These are phyloP conservation scores for Urocynchramus pylzowi DNA, from an alignment of 2,113 vertebrate species.

Conservation along the genomic window DNA sequence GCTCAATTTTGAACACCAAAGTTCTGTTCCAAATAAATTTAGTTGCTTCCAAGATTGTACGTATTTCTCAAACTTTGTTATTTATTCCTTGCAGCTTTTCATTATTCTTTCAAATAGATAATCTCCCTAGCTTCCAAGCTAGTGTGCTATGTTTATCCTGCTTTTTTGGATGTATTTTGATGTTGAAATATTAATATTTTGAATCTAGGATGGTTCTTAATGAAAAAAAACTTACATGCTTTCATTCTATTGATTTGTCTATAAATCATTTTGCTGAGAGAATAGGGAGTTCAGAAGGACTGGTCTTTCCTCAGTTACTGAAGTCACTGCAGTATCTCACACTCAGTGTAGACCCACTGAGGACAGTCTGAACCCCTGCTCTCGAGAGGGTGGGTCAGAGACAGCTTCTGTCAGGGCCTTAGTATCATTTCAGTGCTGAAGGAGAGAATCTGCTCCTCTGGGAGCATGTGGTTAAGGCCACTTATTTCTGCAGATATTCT, in stretches of 20 bases:
- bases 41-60: neutral
- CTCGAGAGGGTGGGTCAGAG: neutral
- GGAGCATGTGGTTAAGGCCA: neutral
- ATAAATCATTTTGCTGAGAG: neutral
- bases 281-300: neutral
- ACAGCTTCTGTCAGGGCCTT: neutral
- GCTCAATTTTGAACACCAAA: neutral
- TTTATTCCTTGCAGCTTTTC: neutral
- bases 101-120: neutral
- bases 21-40: neutral
- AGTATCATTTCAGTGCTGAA: neutral
- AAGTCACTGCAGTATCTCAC: neutral
- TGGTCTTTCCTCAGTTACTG: neutral
- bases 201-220: neutral
- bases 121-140: neutral
- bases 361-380: neutral
- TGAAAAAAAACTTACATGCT: neutral
- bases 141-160: neutral
- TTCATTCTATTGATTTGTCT: neutral
- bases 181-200: neutral
- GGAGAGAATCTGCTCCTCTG: neutral
- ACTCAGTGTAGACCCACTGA: neutral
- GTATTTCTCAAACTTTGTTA: neutral
- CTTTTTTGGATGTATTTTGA: neutral
- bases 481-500: neutral